Percentiles rank a stretch among this genome's conserved stretches.
These are phyloP conservation scores for Eupeodes luniger DNA, from an alignment of 2,888 invertebrate genomes.

Conservation along the genomic window DNA sequence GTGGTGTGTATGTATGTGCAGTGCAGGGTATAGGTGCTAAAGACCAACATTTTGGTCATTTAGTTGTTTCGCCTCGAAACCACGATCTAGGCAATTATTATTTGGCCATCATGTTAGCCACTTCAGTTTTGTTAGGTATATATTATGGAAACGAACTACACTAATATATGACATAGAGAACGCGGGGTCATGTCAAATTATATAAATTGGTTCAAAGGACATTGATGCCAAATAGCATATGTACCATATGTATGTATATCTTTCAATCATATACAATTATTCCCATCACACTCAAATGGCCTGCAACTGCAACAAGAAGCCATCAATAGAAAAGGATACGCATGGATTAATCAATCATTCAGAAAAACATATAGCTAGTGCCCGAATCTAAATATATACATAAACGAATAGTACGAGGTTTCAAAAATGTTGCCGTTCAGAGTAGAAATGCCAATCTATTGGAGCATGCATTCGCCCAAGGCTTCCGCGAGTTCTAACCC, in stretches of 20 bases:
- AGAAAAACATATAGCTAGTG: slow-evolving; percentile 16
- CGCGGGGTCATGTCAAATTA: neutral
- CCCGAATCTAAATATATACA: slow-evolving; percentile 1
- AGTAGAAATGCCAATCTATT: neutral
- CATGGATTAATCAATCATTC: slow-evolving; percentile 11
- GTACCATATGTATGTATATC: neutral
- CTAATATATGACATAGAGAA: neutral
- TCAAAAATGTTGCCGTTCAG: neutral
- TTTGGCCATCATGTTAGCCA: slow-evolving; percentile 5
- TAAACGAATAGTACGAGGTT: neutral
- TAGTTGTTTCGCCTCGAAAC: slow-evolving; percentile 16
- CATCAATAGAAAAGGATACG: neutral
- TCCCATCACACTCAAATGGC: neutral
- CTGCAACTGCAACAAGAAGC: neutral
- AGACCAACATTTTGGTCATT: slow-evolving; percentile 17
- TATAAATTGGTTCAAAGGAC: neutral
- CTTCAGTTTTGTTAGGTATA: neutral
- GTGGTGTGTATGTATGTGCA: neutral
- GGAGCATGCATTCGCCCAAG: neutral
- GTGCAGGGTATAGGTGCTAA: neutral
- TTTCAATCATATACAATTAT: neutral
- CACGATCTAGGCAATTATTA: slow-evolving; percentile 21
- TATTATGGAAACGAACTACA: neutral
- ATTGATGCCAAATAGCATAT: neutral
- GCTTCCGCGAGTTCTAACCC: neutral